These are phyloP conservation scores for Dicrostonyx torquatus DNA, from an alignment of 2,797 vertebrate genomes.

Conservation along the genomic window DNA sequence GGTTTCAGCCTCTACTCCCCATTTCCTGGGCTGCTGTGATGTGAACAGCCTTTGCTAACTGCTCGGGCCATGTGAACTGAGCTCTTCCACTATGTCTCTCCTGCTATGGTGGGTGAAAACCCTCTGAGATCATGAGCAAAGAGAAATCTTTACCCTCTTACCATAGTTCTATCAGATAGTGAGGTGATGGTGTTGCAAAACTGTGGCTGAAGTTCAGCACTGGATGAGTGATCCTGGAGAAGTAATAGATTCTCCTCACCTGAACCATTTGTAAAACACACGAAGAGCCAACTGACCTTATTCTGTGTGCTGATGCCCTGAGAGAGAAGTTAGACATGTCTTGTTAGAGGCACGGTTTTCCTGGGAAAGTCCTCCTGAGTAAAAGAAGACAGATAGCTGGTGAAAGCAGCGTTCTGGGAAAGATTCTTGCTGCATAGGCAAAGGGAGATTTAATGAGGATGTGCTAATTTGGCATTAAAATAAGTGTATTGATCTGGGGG, in stretches of 20 bases:
- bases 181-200: neutral
- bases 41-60: neutral
- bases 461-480: slow-evolving; percentile 44
- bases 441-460: slow-evolving; percentile 55
- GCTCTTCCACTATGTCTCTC: neutral
- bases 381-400: slow-evolving; percentile 24
- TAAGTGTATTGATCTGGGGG: slow-evolving; percentile 71
- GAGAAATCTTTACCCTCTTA: neutral
- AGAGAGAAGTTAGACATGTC: neutral
- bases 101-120: neutral
- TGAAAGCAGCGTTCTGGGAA: neutral
- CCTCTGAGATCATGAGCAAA: neutral
- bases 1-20: neutral
- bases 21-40: neutral
- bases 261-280: neutral
- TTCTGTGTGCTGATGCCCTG: neutral
- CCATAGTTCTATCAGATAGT: neutral
- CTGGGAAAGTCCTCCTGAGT: slow-evolving; percentile 52
- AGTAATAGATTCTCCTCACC: neutral
- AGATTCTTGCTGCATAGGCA: neutral
- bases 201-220: neutral
- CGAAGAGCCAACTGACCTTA: neutral
- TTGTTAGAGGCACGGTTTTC: slow-evolving; percentile 21
- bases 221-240: neutral
- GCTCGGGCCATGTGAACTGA: neutral